These are phyloP conservation scores for Chrysomallon squamiferum DNA, from an alignment of 1,140 invertebrate genomes.

Conservation along the genomic window DNA sequence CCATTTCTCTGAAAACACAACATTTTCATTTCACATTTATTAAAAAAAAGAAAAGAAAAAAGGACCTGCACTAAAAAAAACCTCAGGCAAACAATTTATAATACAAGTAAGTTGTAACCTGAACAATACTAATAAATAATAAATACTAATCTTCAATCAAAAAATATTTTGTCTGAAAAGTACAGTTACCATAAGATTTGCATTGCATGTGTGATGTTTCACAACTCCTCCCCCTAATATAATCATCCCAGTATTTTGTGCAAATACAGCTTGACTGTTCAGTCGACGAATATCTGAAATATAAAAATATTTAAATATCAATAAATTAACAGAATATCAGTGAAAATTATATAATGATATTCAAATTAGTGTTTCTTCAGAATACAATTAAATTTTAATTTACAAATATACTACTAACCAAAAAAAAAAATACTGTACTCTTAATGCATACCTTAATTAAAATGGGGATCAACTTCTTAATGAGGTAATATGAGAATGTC, in stretches of 20 bases:
- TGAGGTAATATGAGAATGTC: no score
- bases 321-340: no score
- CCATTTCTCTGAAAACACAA: slow-evolving; percentile 83
- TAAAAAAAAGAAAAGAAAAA: no score
- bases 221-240: slow-evolving; percentile 95
- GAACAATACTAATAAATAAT: background rate
- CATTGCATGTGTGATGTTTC: slow-evolving; percentile 96
- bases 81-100: background rate
- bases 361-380: no score
- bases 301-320: background rate
- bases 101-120: background rate
- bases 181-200: slow-evolving; percentile 62
- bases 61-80: background rate
- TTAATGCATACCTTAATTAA: no score
- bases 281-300: slow-evolving; percentile 82
- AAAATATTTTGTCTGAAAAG: no score
- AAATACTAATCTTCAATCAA: no score
- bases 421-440: no score
- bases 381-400: no score
- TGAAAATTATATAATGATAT: no score
- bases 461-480: no score
- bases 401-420: no score
- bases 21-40: background rate
- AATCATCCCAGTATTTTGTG: slow-evolving; percentile 92
- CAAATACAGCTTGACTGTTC: slow-evolving; percentile 95